Conservation (phyloP, 1,140 invertebrate genomes). For the Macrosteles quadrilineatus region DNA sequence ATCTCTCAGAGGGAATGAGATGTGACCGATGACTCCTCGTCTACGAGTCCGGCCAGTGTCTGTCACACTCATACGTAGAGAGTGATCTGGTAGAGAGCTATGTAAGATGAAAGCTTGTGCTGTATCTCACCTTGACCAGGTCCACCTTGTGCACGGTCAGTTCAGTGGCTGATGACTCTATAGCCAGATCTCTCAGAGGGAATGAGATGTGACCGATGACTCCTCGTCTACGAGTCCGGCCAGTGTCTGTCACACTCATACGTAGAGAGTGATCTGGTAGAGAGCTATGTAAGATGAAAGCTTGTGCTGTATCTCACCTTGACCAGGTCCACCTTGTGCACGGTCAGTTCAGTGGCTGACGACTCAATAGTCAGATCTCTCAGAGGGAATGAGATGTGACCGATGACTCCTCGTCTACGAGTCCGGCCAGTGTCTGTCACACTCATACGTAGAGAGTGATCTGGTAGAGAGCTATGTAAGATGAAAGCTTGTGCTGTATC, state of each 20-base stretch:
- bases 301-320: too few species aligned
- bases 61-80: slow-evolving; percentile 68
- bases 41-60: slow-evolving; percentile 69
- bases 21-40: slow-evolving; percentile 69
- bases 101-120: too few species aligned
- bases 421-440: slow-evolving; percentile 69
- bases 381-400: slow-evolving; percentile 70
- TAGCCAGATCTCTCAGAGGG: slow-evolving; percentile 62
- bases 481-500: too few species aligned
- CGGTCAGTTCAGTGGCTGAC: slow-evolving; percentile 53
- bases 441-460: slow-evolving; percentile 68
- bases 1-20: slow-evolving; percentile 69
- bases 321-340: slow-evolving; percentile 62
- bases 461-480: too few species aligned
- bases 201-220: slow-evolving; percentile 72
- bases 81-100: slow-evolving; percentile 66
- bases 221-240: slow-evolving; percentile 64
- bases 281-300: too few species aligned
- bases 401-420: slow-evolving; percentile 66
- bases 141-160: slow-evolving; percentile 62
- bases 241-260: slow-evolving; percentile 69
- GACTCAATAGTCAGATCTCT: slow-evolving; percentile 56
- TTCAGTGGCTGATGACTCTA: slow-evolving; percentile 50
- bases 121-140: slow-evolving; percentile 60
- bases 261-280: slow-evolving; percentile 68